phyloP scores from a whole-genome alignment of 2,113 vertebrate species.

The Melozone crissalis region DNA sequence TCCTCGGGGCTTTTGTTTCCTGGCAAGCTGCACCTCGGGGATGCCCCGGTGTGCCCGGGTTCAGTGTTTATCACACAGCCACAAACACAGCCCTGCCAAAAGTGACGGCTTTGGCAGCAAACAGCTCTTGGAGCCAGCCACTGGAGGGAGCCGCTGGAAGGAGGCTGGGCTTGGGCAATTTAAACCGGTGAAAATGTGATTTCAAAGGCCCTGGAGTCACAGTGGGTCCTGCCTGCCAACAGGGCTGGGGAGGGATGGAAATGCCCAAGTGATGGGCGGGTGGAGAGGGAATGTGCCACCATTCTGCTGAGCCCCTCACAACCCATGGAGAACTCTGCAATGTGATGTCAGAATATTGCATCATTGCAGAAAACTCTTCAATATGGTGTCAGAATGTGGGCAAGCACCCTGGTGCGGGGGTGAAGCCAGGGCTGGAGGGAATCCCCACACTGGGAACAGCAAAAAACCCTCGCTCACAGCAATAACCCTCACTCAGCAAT shows the following conservation, averaged over 20 bases:
- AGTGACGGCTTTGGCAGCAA: background rate
- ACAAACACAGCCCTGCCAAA: background rate
- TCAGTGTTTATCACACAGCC: accelerated
- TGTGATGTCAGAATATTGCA: too few relatives aligned
- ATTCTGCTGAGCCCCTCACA: background rate
- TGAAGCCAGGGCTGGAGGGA: background rate
- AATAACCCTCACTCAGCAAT: background rate
- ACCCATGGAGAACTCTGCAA: background rate
- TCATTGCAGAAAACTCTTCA: too few relatives aligned
- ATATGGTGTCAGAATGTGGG: too few relatives aligned
- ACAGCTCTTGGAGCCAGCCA: background rate
- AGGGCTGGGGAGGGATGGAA: background rate
- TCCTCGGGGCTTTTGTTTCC: background rate
- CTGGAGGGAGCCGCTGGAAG: slow-evolving; percentile 6
- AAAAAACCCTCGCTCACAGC: too few relatives aligned
- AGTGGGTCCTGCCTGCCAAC: background rate
- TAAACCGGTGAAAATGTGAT: accelerated
- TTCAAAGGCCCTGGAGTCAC: accelerated
- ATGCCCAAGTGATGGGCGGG: background rate
- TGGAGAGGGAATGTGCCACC: background rate
- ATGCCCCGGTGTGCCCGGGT: background rate
- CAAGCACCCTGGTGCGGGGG: background rate
- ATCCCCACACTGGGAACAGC: background rate
- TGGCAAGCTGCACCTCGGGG: background rate
- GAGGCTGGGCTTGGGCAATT: background rate